Evolutionary conservation across 2,113 vertebrate species (phyloP), one percentile per base, ranked within the genome.

Genomic region (Dendropsophus ebraccatus): DNA sequence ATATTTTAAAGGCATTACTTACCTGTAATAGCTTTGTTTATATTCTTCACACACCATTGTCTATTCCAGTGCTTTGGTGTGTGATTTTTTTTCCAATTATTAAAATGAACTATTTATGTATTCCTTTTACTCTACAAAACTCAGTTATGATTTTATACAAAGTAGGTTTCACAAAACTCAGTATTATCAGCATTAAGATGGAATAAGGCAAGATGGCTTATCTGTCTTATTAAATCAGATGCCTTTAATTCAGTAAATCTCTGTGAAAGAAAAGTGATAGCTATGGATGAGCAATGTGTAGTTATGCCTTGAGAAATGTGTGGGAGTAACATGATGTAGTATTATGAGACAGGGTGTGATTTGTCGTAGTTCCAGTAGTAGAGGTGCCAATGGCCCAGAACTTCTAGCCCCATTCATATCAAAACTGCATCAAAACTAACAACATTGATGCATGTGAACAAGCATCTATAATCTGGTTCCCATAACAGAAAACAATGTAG

Each of bases 241-340:
- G 35, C 0, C 23, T 80, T 80, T 80, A 41, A 80, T 76, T 76
- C 73, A 52, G 21, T 76, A 76, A 50, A 76, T 50, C 41, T 49
- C n/a, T 52, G n/a, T 14, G 73, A 77, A 77, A 19, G 74, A 37
- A 56, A 19, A 25, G 54, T 45, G 12, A 80, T 25, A 80, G 35
- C 35, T 80, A n/a, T 25, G 37, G 23, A 80, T 80, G 52, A 80
- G 35, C 47, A 62, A 80, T 80, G 45, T 45, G 23, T 9, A n/a
- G 56, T 30, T 32, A 60, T 56, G 10, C 35, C 56, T 28, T 80
- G 78, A 80, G 78, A 80, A 80, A 80, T 62, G 54, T 62, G 78
- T 62, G 37, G 35, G 37, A 60, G 37, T 60, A 14, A 80, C 23
- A 80, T 62, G 10, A 80, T 80, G 35, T 1, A 7, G 30, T 35